Conservation (phyloP, 2,888 invertebrate species). For the Pherbina coryleti region DNA sequence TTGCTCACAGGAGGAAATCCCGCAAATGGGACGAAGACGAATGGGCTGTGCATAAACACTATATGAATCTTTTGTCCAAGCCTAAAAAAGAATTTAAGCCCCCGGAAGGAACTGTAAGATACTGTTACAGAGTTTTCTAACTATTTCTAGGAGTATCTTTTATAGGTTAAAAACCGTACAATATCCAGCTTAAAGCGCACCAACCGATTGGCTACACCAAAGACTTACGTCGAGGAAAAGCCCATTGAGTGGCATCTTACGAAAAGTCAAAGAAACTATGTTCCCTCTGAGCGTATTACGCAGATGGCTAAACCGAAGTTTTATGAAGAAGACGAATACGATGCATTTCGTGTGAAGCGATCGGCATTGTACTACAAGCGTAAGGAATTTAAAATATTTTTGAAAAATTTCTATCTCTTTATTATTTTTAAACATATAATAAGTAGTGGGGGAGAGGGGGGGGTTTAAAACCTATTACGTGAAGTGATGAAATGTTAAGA, state of each 20-base stretch:
- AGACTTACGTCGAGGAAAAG: not conserved
- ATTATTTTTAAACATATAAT: not conserved
- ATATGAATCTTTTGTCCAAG: slow-evolving; percentile 10
- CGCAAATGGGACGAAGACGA: slow-evolving; percentile 5
- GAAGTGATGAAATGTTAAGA: no score
- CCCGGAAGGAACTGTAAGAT: not conserved
- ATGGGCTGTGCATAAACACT: not conserved
- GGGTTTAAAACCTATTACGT: no score
- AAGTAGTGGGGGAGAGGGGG: no score
- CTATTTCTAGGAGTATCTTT: not conserved
- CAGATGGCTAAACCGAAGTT: slow-evolving; percentile 35
- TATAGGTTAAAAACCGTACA: not conserved
- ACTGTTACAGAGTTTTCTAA: not conserved
- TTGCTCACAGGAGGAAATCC: not conserved
- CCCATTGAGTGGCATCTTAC: slow-evolving; percentile 33
- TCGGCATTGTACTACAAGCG: slow-evolving; percentile 41
- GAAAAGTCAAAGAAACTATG: slow-evolving; percentile 25
- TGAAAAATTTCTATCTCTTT: no score
- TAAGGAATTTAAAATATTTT: not conserved
- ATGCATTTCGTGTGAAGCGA: slow-evolving; percentile 26
- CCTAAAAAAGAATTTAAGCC: slow-evolving; percentile 5
- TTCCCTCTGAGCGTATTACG: slow-evolving; percentile 40
- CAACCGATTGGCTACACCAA: slow-evolving; percentile 37
- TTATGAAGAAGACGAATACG: not conserved
- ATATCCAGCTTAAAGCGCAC: not conserved